A percentile compares a stretch with the other conserved stretches of the same genome.
phyloP scores from a whole-genome alignment of 2,113 vertebrate genomes.

The Alosa alosa region DNA sequence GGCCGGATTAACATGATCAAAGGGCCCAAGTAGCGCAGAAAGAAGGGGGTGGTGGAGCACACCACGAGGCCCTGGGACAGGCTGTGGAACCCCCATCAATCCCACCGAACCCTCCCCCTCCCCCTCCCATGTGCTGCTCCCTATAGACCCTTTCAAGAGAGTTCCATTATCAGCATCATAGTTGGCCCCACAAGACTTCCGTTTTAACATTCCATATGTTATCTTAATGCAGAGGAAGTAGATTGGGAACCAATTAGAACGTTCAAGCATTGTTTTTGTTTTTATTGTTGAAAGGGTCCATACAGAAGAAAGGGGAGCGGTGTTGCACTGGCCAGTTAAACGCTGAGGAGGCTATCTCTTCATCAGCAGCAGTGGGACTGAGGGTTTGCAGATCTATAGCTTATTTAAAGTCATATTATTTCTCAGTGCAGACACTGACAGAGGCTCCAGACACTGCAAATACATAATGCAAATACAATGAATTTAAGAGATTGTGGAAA shows the following conservation, averaged over 20 bases:
- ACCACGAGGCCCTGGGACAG: neutral
- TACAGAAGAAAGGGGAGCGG: neutral
- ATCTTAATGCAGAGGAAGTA: too few relatives aligned
- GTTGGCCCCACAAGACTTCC: too few relatives aligned
- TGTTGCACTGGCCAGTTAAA: neutral
- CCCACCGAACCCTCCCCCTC: neutral
- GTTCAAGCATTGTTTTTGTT: too few relatives aligned
- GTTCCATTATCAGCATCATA: too few relatives aligned
- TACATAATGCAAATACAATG: neutral
- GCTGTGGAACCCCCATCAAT: neutral
- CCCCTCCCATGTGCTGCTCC: neutral
- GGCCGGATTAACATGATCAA: conserved; percentile 71
- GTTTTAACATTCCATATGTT: too few relatives aligned
- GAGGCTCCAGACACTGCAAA: neutral
- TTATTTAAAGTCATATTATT: neutral
- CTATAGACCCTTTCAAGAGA: neutral
- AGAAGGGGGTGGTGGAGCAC: neutral
- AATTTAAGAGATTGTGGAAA: neutral
- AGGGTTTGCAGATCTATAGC: neutral
- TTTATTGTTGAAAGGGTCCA: too few relatives aligned
- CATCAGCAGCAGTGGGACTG: neutral
- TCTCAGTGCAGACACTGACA: neutral
- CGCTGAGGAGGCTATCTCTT: neutral
- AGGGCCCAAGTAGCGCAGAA: conserved; percentile 37
- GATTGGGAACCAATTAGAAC: too few relatives aligned